These are phyloP conservation scores for Parus major DNA, from an alignment of 2,113 vertebrate species.

Conservation along the genomic window DNA sequence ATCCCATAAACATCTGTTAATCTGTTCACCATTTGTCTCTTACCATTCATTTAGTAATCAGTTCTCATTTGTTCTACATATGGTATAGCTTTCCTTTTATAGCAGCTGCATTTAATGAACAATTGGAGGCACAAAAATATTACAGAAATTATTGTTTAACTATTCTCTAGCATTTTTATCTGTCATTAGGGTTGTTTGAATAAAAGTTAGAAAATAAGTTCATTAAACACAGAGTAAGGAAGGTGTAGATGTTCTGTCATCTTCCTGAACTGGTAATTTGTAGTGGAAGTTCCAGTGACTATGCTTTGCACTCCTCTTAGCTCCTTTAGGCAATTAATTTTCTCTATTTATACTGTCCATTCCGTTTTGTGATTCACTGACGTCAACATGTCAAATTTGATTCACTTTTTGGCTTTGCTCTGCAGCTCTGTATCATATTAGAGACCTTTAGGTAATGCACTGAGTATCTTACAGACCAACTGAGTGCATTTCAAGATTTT, in stretches of 20 bases:
- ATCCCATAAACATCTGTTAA: slow-evolving; percentile 40
- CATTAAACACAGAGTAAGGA: not conserved
- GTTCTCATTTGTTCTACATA: slow-evolving; percentile 52
- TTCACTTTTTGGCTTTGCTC: slow-evolving; percentile 37
- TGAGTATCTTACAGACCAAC: not conserved
- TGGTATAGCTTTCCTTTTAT: slow-evolving; percentile 8
- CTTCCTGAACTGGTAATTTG: slow-evolving; percentile 53
- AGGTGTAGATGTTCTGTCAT: slow-evolving; percentile 55
- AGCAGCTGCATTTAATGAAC: slow-evolving; percentile 42
- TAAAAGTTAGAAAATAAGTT: not conserved
- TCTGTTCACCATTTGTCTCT: slow-evolving; percentile 36
- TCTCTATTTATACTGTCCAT: slow-evolving; percentile 41
- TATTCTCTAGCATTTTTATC: not conserved
- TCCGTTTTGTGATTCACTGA: slow-evolving; percentile 56
- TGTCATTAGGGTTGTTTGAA: not conserved
- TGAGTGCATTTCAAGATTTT: slow-evolving; percentile 27
- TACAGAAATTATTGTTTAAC: slow-evolving; percentile 28
- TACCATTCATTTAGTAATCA: slow-evolving; percentile 48
- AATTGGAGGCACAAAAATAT: slow-evolving; percentile 16
- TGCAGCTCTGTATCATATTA: slow-evolving; percentile 42
- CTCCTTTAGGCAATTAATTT: slow-evolving; percentile 67
- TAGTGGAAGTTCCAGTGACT: slow-evolving; percentile 50
- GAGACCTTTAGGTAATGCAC: slow-evolving; percentile 39
- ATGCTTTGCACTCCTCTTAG: slow-evolving; percentile 68
- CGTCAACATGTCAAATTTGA: slow-evolving; percentile 57